A percentile compares a stretch with the other conserved stretches of the same genome.
These are phyloP conservation scores for Ichneumoninae sp. DNA, from an alignment of 2,888 invertebrate genomes.

Conservation along the genomic window DNA sequence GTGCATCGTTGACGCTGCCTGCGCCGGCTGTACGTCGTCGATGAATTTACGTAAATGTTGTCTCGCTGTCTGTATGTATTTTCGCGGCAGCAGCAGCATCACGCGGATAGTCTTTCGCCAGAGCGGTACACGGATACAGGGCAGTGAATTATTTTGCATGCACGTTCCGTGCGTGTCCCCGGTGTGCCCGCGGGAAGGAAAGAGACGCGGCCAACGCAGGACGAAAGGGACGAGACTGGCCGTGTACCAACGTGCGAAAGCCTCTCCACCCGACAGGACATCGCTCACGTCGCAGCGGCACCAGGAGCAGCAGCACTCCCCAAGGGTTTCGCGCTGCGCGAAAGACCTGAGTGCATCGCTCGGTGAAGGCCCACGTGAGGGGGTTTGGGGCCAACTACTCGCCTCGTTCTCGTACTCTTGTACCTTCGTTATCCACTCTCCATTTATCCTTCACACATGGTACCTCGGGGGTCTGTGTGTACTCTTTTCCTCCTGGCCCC, in stretches of 20 bases:
- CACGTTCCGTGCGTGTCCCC: neutral
- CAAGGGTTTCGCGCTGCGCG: conserved; percentile 33
- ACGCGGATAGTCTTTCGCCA: conserved; percentile 24
- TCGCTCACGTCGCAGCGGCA: conserved; percentile 77
- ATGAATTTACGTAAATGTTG: conserved; percentile 62
- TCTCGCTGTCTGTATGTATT: conserved; percentile 47
- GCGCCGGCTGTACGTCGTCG: conserved; percentile 41
- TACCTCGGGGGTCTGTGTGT: conserved; percentile 36
- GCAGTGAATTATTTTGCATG: conserved; percentile 20
- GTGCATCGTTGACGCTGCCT: conserved; percentile 20
- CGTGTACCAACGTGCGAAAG: conserved; percentile 72
- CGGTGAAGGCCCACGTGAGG: conserved; percentile 31
- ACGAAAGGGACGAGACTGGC: conserved; percentile 39
- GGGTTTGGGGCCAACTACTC: conserved; percentile 71
- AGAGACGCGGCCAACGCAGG: conserved; percentile 28
- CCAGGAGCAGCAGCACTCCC: conserved; percentile 58
- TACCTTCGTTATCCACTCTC: conserved; percentile 82
- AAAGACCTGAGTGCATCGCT: conserved; percentile 51
- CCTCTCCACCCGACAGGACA: conserved; percentile 76
- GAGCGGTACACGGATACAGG: neutral
- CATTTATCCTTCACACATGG: conserved; percentile 79
- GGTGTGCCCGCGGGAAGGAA: conserved; percentile 22
- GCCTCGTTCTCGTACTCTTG: conserved; percentile 80
- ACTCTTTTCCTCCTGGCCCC: conserved; percentile 61
- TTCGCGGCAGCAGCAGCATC: conserved; percentile 40